Evolutionary conservation across 2,797 vertebrate species (phyloP), one percentile per base, ranked within the genome.

Genomic region (Melanotaenia boesemani): DNA sequence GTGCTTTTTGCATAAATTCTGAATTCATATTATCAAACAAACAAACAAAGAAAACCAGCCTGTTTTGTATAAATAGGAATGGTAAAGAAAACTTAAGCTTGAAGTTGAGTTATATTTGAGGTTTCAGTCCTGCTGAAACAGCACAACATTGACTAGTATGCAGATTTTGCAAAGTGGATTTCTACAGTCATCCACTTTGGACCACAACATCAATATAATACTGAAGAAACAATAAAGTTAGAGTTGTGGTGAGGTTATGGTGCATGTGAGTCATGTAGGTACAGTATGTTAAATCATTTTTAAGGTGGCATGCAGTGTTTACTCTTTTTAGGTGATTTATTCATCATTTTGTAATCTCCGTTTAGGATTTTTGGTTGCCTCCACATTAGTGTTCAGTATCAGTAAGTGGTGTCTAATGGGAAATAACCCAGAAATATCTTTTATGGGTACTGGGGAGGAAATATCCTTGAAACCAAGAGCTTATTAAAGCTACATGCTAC

Each of bases 101-200:
- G 0, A 57, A 18, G 24, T 68, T 4, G 1, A 8, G 11, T 65
- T 24, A 20, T 30, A 13, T 3, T 36, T 36, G 9, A 41, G 39
- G 1, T 37, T 37, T 16, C 11, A 15, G n/a, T 34, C 16, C 67
- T 34, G 63, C 57, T 44, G 20, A 30, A 7, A 39, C 73, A 13
- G 57, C 60, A 83, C 72, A 71, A 82, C 76, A 65, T 83, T 85
- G 70, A 73, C 67, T 63, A 36, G 57, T n/a, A 1, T 54, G 32
- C 52, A 13, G 63, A 34, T 24, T 67, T 52, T 74, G 37, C 20
- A 16, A 16, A 57, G 41, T 30, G 13, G 44, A 62, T 46, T 26
- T 52, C 50, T n/a, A 11, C 44, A 5, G 34, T 63, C 10, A 16
- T 73, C 12, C n/a, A 56, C 41, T 46, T 64, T 64, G 44, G 18